Evolutionary conservation across 2,888 invertebrate species (phyloP), one percentile per base, ranked within the genome.

Genomic region (Branchinecta sandiegonensis): DNA sequence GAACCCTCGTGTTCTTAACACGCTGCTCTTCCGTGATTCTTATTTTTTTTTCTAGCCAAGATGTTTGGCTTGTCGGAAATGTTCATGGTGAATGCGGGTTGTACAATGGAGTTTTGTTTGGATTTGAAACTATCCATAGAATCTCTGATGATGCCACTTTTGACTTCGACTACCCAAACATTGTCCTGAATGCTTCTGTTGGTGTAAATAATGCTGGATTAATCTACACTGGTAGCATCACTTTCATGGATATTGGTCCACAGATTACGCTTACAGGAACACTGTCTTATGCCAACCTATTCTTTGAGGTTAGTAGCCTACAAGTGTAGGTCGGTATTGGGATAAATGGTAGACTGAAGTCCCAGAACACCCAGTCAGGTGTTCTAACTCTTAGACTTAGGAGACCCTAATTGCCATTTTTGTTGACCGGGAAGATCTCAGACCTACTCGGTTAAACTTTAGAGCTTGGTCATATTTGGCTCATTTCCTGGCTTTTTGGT

Each of bases 221-320:
- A 5, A 69, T 69, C 46, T 71, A 71, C 46, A 17, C 66, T 2
- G 65, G 71, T 65, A 66, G 17, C 12, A 72, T 71, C 8, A 48
- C 65, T 46, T 73, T 72, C 66, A 72, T 73, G 73, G 69, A 71
- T 50, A 50, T 72, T 8, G 72, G 71, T 23, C 71, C 72, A 11
- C 14, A 65, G 10, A 69, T 68, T 10, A 67, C 68, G 2, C 48
- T 72, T 17, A 67, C 69, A 23, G 72, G 72, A 48, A 68, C 68
- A n/a, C 14, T 71, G 14, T 68, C 68, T 6, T 68, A 68, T 47
- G n/a, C 65, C 46, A 47, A 65, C 50, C 68, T 72, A 12, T 68
- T 46, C 47, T 68, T 68, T 47, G 47, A 68, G n/a, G 68, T 68
- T 14, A 56, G 56, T 14, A 56, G 14, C 56, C 56, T 56, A 14